Percentiles rank a stretch among this genome's conserved stretches.
phyloP scores from a whole-genome alignment of 2,113 vertebrate species.

The Cardinalis cardinalis region DNA sequence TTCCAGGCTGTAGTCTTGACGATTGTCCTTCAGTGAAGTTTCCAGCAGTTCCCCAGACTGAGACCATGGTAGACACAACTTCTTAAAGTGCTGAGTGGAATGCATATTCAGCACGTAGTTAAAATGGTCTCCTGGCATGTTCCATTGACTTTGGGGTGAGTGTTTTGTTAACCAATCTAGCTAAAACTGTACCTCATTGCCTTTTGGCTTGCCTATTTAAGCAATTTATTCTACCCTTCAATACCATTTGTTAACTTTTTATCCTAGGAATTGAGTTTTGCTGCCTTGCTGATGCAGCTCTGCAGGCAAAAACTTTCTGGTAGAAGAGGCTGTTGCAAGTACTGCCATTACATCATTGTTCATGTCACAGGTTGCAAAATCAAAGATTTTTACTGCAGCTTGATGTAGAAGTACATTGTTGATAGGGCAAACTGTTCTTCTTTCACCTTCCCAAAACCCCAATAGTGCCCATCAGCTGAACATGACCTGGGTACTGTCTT shows the following conservation, averaged over 20 bases:
- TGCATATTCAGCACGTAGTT: not conserved
- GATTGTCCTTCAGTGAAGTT: not conserved
- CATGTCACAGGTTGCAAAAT: not conserved
- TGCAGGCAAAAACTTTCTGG: not conserved
- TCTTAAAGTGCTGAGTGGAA: not conserved
- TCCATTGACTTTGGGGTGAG: not conserved
- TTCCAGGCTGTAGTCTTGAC: not conserved
- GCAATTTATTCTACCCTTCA: not conserved
- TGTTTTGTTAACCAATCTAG: not conserved
- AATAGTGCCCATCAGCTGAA: not conserved
- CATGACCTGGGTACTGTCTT: not conserved
- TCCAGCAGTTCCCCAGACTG: not conserved
- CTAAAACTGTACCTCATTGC: not conserved
- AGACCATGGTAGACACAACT: not conserved
- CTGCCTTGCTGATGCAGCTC: not conserved
- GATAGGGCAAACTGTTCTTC: not conserved
- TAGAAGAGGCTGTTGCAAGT: not conserved
- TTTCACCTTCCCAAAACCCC: not conserved
- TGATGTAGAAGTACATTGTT: not conserved
- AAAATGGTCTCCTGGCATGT: not conserved
- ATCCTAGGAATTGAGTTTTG: not conserved
- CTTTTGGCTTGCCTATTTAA: not conserved
- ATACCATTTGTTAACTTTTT: not conserved
- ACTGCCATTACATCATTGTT: not conserved
- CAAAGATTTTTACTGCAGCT: not conserved